Evolutionary conservation across 2,888 invertebrate genomes (phyloP).

Genomic region (Lasioglossum calceatum): DNA sequence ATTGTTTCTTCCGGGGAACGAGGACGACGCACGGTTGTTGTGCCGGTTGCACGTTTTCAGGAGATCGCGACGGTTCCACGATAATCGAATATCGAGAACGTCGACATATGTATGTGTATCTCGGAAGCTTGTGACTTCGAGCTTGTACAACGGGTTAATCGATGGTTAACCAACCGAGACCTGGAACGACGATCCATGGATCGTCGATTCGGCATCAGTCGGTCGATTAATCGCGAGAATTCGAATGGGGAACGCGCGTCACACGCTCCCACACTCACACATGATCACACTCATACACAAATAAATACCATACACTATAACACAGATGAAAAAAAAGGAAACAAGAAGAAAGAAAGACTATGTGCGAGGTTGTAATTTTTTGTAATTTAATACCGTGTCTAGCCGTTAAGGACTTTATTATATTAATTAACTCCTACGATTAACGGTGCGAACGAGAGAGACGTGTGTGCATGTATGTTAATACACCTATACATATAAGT

Average conservation of each 20-base stretch:
- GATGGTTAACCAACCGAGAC: constrained; percentile 65
- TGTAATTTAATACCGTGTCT: constrained; percentile 76
- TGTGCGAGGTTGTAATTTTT: constrained; percentile 75
- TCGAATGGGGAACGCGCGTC: constrained; percentile 1
- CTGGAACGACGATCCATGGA: constrained; percentile 78
- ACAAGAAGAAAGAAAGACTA: constrained; percentile 35
- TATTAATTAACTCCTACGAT: constrained; percentile 64
- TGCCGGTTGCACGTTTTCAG: constrained; percentile 22
- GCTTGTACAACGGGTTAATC: constrained; percentile 51
- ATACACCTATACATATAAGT: constrained; percentile 71
- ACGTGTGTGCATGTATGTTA: constrained; percentile 78
- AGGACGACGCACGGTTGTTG: constrained; percentile 23
- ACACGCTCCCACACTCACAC: not conserved
- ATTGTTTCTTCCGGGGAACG: constrained; percentile 49
- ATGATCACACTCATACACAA: not conserved
- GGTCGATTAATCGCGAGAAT: constrained; percentile 50
- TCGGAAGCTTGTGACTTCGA: constrained; percentile 20
- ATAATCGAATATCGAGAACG: not conserved
- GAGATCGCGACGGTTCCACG: constrained; percentile 29
- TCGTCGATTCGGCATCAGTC: constrained; percentile 76
- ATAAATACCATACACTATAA: not conserved
- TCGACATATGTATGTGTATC: constrained; percentile 14
- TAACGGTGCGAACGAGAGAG: constrained; percentile 79
- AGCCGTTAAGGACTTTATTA: constrained; percentile 60
- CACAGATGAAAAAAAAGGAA: not conserved